phyloP scores from a whole-genome alignment of 1,140 invertebrate species.

The Pseudomyrmex concolor region DNA sequence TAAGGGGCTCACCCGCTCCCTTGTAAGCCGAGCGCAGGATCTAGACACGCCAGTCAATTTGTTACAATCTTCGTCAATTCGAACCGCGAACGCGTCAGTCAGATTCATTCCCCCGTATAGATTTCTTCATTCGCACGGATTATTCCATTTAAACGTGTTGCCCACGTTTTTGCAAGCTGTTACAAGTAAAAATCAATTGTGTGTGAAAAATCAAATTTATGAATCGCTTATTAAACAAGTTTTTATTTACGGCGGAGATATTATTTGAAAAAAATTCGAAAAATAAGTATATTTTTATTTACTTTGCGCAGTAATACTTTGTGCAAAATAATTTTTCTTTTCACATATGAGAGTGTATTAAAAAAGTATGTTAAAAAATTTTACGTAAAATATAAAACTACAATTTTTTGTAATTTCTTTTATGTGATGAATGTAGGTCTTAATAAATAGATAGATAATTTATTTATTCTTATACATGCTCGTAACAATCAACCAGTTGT shows the following conservation, averaged over 20 bases:
- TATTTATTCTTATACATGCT: neutral
- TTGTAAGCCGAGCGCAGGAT: constrained; percentile 23
- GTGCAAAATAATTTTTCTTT: no score
- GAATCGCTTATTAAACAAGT: neutral
- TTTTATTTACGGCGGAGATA: neutral
- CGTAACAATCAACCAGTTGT: neutral
- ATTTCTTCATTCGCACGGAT: constrained; percentile 33
- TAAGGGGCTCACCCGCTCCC: constrained; percentile 49
- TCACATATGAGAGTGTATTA: no score
- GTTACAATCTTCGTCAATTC: constrained; percentile 56
- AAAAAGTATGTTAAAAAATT: no score
- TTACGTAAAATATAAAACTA: no score
- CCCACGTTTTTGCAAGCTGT: neutral
- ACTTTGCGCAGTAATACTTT: no score
- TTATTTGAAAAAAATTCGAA: neutral
- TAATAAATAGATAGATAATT: no score
- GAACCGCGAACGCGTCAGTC: constrained; percentile 42
- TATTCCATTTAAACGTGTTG: neutral
- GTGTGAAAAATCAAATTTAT: neutral
- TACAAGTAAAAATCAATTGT: constrained; percentile 1
- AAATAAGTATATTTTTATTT: neutral
- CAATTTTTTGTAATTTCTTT: no score
- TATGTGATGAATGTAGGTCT: no score
- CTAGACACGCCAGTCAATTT: constrained; percentile 61
- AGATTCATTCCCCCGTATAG: neutral